These are phyloP conservation scores for Xestia ashworthii DNA, from an alignment of 2,888 invertebrate genomes.

Conservation along the genomic window DNA sequence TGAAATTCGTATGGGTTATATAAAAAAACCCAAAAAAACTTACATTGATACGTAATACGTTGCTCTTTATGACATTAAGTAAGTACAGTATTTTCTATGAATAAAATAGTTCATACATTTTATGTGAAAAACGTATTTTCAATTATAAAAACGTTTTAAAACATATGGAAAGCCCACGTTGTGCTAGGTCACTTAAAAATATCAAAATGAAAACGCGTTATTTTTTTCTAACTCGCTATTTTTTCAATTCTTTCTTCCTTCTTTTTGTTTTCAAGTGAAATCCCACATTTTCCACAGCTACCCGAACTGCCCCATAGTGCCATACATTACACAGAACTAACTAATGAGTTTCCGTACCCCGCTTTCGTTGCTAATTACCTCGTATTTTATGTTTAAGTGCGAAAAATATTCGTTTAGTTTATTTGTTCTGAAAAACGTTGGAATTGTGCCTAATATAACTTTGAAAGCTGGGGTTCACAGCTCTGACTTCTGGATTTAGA, in stretches of 20 bases:
- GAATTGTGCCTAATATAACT: not conserved
- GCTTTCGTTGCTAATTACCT: slow-evolving; percentile 59
- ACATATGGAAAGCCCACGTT: no score
- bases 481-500: not conserved
- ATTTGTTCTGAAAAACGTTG: slow-evolving; percentile 14
- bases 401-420: slow-evolving; percentile 40
- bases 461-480: not conserved
- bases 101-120: not conserved
- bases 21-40: no score
- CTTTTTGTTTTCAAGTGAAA: slow-evolving; percentile 30
- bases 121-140: not conserved
- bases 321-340: slow-evolving; percentile 66
- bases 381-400: slow-evolving; percentile 53
- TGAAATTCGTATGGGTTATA: no score
- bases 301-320: slow-evolving; percentile 44
- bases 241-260: not conserved
- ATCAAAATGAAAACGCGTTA: not conserved
- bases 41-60: no score
- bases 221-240: slow-evolving; percentile 4
- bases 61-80: no score
- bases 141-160: no score
- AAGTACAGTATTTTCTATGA: no score
- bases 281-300: slow-evolving; percentile 43
- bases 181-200: not conserved
- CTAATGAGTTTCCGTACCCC: slow-evolving; percentile 69